These are phyloP conservation scores for Psilanteris sp. DNA, from an alignment of 1,140 invertebrate species.

Conservation along the genomic window DNA sequence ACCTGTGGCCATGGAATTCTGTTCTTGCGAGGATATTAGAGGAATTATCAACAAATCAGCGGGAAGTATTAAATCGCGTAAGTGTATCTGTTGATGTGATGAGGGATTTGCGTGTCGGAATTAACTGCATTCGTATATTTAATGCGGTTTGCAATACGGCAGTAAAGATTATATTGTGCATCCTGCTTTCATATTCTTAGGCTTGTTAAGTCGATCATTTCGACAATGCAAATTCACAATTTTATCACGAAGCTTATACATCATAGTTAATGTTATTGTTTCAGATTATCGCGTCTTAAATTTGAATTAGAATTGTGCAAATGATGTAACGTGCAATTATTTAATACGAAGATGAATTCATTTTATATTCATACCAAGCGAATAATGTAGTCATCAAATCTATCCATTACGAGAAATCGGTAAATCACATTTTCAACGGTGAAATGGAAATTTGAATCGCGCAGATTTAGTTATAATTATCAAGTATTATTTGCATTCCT, in stretches of 20 bases:
- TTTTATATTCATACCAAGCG: too few relatives aligned
- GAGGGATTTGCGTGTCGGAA: constrained; percentile 56
- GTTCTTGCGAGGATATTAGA: constrained; percentile 32
- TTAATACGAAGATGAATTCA: constrained; percentile 18
- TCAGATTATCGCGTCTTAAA: constrained; percentile 37
- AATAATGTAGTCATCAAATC: too few relatives aligned
- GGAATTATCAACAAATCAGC: constrained; percentile 53
- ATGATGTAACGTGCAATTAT: background rate
- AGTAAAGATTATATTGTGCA: constrained; percentile 61
- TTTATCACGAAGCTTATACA: constrained; percentile 35
- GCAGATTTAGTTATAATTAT: constrained; percentile 23
- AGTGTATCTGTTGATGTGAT: constrained; percentile 49
- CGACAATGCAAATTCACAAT: constrained; percentile 38
- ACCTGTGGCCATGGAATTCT: constrained; percentile 32
- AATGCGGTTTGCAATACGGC: constrained; percentile 46
- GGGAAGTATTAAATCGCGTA: constrained; percentile 62
- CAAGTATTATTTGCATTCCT: constrained; percentile 33
- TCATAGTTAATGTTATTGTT: constrained; percentile 37
- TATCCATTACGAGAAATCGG: too few relatives aligned
- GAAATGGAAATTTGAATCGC: too few relatives aligned
- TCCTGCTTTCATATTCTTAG: constrained; percentile 57
- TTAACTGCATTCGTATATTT: constrained; percentile 57
- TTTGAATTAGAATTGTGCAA: constrained; percentile 10
- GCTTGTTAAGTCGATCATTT: constrained; percentile 55
- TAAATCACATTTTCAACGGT: too few relatives aligned